Percentiles rank a stretch among this genome's conserved stretches.
phyloP scores from a whole-genome alignment of 23 tunicate species.

The Trididemnum miniatum region DNA sequence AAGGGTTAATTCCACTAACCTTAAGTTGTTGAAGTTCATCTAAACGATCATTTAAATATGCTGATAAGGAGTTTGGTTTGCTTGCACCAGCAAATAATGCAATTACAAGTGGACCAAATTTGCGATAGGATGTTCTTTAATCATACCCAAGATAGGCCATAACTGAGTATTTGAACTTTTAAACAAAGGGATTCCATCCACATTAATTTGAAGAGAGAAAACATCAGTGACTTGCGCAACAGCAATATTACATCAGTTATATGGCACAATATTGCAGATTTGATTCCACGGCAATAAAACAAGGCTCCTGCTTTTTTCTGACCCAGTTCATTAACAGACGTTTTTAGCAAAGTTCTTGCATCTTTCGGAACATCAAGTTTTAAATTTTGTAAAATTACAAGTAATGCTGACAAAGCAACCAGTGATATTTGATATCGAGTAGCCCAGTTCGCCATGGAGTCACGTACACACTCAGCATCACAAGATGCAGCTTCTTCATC shows the following conservation, averaged over 20 bases:
- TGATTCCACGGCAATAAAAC: constrained; percentile 40
- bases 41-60: constrained; percentile 40
- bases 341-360: constrained; percentile 9
- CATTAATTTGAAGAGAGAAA: constrained; percentile 47
- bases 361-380: constrained; percentile 9
- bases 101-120: no score
- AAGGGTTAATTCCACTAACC: not conserved
- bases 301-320: constrained; percentile 8
- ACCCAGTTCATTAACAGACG: not conserved
- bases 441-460: no score
- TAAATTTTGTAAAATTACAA: no score
- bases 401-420: no score
- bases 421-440: no score
- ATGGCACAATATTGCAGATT: not conserved
- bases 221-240: not conserved
- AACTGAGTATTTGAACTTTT: constrained; percentile 40
- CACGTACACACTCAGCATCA: no score
- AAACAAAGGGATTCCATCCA: constrained; percentile 54
- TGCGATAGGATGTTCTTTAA: no score
- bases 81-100: constrained; percentile 26
- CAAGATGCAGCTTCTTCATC: no score
- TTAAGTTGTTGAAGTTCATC: constrained; percentile 33
- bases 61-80: constrained; percentile 31
- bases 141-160: constrained; percentile 49
- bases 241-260: not conserved